These are phyloP conservation scores for Rhingia campestris DNA, from an alignment of 2,888 invertebrate species.

Conservation along the genomic window DNA sequence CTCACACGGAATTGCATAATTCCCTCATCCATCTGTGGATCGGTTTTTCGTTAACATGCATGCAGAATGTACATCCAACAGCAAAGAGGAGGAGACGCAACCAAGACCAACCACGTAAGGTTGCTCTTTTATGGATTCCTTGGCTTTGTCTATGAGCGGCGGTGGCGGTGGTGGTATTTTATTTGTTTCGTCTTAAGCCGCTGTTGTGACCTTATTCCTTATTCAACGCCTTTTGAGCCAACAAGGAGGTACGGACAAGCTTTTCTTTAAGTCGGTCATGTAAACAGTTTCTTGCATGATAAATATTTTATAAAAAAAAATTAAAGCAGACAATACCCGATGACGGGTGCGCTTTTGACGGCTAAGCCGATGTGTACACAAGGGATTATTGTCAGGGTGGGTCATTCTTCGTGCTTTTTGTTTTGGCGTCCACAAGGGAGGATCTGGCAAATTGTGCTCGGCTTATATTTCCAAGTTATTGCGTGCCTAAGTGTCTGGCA, in stretches of 20 bases:
- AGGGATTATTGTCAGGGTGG: constrained; percentile 35
- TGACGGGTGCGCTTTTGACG: neutral
- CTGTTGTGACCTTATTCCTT: constrained; percentile 61
- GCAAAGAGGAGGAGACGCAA: neutral
- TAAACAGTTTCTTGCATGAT: neutral
- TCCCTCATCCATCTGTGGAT: constrained; percentile 31
- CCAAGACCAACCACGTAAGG: neutral
- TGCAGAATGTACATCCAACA: neutral
- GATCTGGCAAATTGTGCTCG: neutral
- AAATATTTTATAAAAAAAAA: neutral
- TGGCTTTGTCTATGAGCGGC: constrained; percentile 34
- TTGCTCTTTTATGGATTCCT: constrained; percentile 67
- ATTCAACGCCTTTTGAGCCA: constrained; percentile 47
- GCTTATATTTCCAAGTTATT: constrained; percentile 52
- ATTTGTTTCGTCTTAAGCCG: constrained; percentile 3
- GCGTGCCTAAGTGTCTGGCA: constrained; percentile 59
- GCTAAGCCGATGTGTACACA: constrained; percentile 34
- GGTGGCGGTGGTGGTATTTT: neutral
- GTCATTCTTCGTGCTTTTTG: neutral
- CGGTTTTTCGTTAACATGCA: neutral
- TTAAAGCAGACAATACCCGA: constrained; percentile 3
- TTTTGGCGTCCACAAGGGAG: neutral
- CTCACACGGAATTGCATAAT: constrained; percentile 69
- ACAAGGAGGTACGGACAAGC: constrained; percentile 15
- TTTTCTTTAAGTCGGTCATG: constrained; percentile 28